Percentiles rank a stretch among this genome's conserved stretches.
These are phyloP conservation scores for Myotis vivesi DNA, from an alignment of 2,797 vertebrate genomes.

Conservation along the genomic window DNA sequence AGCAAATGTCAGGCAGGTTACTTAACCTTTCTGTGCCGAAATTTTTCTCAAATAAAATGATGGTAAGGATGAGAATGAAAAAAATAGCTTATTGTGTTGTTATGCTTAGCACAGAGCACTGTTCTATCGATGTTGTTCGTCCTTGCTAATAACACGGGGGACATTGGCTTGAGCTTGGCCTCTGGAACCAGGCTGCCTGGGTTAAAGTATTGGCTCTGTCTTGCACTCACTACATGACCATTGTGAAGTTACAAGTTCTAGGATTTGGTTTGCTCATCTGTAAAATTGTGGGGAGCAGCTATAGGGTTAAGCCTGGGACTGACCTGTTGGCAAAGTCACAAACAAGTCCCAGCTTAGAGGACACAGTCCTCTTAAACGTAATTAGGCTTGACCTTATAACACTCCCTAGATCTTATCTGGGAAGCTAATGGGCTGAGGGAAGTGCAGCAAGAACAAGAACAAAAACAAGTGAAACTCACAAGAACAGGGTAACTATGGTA, in stretches of 20 bases:
- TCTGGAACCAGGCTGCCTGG: not conserved
- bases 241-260: not conserved
- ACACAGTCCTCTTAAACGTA: too few relatives aligned
- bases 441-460: too few relatives aligned
- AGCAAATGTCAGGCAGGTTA: not conserved
- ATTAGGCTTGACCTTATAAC: too few relatives aligned
- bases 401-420: too few relatives aligned
- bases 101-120: not conserved
- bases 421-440: too few relatives aligned
- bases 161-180: not conserved
- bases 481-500: too few relatives aligned
- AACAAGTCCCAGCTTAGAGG: too few relatives aligned
- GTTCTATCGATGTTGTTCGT: not conserved
- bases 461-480: too few relatives aligned
- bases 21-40: not conserved
- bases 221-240: not conserved
- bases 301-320: too few relatives aligned
- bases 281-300: not conserved
- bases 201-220: not conserved
- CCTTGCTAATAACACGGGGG: not conserved
- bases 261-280: not conserved
- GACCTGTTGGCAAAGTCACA: too few relatives aligned
- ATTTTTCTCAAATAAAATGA: not conserved
- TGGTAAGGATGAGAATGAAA: not conserved
- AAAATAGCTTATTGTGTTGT: not conserved